Conservation (phyloP, 2,888 invertebrate species). For the Encarsia formosa region DNA sequence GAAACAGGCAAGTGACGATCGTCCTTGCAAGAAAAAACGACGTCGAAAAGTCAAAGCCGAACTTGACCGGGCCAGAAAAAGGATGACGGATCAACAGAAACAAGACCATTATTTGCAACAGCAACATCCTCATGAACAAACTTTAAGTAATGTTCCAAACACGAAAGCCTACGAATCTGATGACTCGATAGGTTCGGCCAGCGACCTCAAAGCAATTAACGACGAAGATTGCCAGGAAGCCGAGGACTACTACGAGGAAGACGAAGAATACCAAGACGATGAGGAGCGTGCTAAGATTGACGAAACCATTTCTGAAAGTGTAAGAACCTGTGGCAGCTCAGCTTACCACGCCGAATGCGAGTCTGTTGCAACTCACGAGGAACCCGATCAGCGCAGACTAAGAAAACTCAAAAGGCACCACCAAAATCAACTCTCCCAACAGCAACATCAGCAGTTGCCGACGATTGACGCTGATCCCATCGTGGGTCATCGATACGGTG, state of each 20-base stretch:
- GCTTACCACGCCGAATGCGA: conserved; percentile 72
- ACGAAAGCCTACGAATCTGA: conserved; percentile 57
- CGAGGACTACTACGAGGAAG: conserved; percentile 48
- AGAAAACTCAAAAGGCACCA: conserved; percentile 48
- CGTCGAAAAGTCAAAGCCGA: conserved; percentile 41
- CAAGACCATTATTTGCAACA: conserved; percentile 24
- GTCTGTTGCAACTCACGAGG: conserved; percentile 64
- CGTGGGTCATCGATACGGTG: conserved; percentile 72
- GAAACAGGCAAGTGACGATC: conserved; percentile 36
- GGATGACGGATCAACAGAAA: conserved; percentile 33
- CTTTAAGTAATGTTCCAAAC: conserved; percentile 27
- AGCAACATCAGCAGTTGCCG: conserved; percentile 44
- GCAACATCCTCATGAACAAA: neutral
- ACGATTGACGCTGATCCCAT: conserved; percentile 49
- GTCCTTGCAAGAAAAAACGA: conserved; percentile 45
- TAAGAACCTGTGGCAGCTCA: conserved; percentile 65
- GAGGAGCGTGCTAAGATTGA: conserved; percentile 36
- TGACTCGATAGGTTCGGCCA: conserved; percentile 70
- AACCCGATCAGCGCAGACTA: conserved; percentile 54
- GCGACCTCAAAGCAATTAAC: conserved; percentile 59
- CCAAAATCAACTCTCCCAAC: conserved; percentile 36
- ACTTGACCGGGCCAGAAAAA: conserved; percentile 35
- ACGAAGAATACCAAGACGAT: conserved; percentile 42
- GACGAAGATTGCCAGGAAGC: conserved; percentile 45
- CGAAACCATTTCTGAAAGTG: conserved; percentile 61